Evolutionary conservation across 2,888 invertebrate species (phyloP), one percentile per base, ranked within the genome.

Genomic region (Andrena trimmerana): DNA sequence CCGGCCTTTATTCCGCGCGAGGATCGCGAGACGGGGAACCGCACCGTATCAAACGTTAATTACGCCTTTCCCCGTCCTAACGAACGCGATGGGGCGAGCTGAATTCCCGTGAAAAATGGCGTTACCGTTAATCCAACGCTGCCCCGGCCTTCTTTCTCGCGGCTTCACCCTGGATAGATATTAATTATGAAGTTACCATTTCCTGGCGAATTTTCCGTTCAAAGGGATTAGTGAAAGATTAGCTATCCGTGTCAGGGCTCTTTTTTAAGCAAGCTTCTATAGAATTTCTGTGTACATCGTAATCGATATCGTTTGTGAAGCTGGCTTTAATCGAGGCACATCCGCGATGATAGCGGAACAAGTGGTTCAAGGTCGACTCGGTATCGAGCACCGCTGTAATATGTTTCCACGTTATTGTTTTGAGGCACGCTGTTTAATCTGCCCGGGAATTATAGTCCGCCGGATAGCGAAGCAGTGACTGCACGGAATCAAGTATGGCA

Each of bases 41-140:
- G 4, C 42, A n/a, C 10, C 16, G 27, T 4, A 52, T 50, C 52
- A 50, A 62, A 54, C 16, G 48, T 65, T 77, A 71, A 77, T 77
- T 77, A 65, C 65, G 7, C 42, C 42, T 13, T 33, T 8, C n/a
- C 10, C n/a, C 59, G 29, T 29, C 16, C 24, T 50, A 62, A 20
- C 24, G 70, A 48, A 48, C 13, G 29, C 50, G 29, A 31, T 8
- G 60, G 8, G 8, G 29, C 6, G 10, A 27, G 24, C 6, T 52
- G 20, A 36, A 42, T 62, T 70, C 60, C 13, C 31, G 60, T 50
- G 29, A 54, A 68, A 68, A 68, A 33, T 20, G 54, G 6, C 31
- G 10, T 24, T 33, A 52, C 24, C 68, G 54, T 24, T n/a, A 68
- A 68, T 68, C 62, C 62, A 48, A 42, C 71, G 20, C 31, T 48